Evolutionary conservation across 2,113 vertebrate genomes (phyloP).

Genomic region (Gasterosteus nipponicus): DNA sequence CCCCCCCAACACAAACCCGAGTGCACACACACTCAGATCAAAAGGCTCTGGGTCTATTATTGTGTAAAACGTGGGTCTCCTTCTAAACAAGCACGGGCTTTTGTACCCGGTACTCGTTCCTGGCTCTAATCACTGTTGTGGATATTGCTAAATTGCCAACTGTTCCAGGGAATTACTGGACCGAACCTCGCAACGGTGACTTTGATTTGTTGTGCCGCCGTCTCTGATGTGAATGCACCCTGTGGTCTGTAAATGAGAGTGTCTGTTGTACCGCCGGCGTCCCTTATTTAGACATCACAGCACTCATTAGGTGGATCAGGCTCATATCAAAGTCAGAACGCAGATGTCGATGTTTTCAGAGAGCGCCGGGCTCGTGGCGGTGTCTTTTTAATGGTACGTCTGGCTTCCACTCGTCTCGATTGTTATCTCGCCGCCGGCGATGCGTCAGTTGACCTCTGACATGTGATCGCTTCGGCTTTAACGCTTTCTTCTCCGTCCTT

Average conservation of each 20-base stretch:
- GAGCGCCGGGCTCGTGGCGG: conserved; percentile 14
- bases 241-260: conserved; percentile 64
- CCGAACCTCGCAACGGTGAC: conserved; percentile 42
- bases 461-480: conserved; percentile 42
- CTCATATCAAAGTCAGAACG: conserved; percentile 64
- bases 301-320: conserved; percentile 65
- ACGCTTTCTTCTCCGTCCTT: conserved; percentile 34
- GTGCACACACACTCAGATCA: conserved; percentile 49
- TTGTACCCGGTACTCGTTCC: conserved; percentile 49
- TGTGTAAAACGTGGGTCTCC: conserved; percentile 32
- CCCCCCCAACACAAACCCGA: conserved; percentile 24
- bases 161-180: conserved; percentile 53
- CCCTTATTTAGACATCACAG: conserved; percentile 68
- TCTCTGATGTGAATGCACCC: conserved; percentile 60
- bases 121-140: conserved; percentile 72
- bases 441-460: conserved; percentile 46
- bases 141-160: conserved; percentile 55
- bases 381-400: conserved; percentile 45
- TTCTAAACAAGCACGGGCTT: conserved; percentile 34
- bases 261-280: conserved; percentile 52
- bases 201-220: conserved; percentile 68
- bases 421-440: conserved; percentile 41
- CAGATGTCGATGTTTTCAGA: conserved; percentile 20
- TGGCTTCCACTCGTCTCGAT: conserved; percentile 15
- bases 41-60: conserved; percentile 46